Percentiles rank a stretch among this genome's conserved stretches.
Conservation (phyloP, 2,888 invertebrate genomes). For the Pteria penguin region DNA sequence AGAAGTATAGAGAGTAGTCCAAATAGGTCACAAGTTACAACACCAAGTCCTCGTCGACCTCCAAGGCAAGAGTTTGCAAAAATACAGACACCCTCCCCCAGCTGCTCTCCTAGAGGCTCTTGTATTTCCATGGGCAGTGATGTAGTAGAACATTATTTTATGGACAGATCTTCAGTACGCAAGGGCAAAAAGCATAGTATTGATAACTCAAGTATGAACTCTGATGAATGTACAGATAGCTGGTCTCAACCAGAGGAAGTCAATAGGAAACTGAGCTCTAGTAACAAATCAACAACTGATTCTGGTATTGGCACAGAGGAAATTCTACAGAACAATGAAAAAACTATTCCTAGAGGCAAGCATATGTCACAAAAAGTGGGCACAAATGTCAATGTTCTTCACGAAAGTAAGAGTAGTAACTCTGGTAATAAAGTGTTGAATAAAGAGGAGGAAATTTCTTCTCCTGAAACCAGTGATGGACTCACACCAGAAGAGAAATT, state of each 20-base stretch:
- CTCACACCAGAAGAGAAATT: constrained; percentile 72
- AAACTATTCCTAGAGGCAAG: constrained; percentile 48
- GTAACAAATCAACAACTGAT: constrained; percentile 65
- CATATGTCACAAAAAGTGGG: constrained; percentile 58
- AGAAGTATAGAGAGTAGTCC: constrained; percentile 79
- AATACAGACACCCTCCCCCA: constrained; percentile 50
- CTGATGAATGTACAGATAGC: constrained; percentile 60
- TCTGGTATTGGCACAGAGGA: constrained; percentile 63
- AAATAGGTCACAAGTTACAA: constrained; percentile 64
- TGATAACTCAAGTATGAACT: constrained; percentile 65
- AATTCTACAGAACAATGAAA: constrained; percentile 71
- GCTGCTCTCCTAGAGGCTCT: constrained; percentile 60
- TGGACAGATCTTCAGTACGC: constrained; percentile 29
- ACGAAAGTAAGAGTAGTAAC: constrained; percentile 58
- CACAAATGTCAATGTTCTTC: constrained; percentile 71
- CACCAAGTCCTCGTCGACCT: constrained; percentile 67
- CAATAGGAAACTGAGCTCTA: constrained; percentile 58
- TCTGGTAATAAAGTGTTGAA: constrained; percentile 55
- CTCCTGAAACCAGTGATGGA: constrained; percentile 63
- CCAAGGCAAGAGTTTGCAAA: constrained; percentile 73
- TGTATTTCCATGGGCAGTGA: constrained; percentile 56
- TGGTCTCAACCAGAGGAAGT: constrained; percentile 57
- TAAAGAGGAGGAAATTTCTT: constrained; percentile 46
- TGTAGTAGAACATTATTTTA: constrained; percentile 39
- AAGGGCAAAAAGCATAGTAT: constrained; percentile 57